These are phyloP conservation scores for Drosophila littoralis DNA, from an alignment of 1,140 invertebrate species.

Conservation along the genomic window DNA sequence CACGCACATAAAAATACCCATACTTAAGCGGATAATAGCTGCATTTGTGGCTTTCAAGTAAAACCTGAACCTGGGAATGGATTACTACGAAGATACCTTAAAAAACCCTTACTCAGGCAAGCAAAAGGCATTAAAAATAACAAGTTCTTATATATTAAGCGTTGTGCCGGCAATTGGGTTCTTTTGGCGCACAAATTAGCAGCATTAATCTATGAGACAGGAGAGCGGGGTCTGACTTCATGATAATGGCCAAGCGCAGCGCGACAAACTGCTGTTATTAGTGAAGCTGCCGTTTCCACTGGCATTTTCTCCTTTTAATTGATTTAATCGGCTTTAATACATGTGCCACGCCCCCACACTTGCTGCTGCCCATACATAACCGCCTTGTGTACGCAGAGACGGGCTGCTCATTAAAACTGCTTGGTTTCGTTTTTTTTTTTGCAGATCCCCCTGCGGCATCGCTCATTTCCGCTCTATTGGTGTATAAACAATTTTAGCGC, in stretches of 20 bases:
- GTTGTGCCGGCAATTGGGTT: conserved; percentile 40
- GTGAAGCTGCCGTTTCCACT: conserved; percentile 35
- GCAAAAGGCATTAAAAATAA: too few relatives aligned
- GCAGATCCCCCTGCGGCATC: conserved; percentile 11
- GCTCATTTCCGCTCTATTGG: conserved; percentile 75
- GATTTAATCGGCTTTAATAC: conserved; percentile 76
- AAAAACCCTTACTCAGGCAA: too few relatives aligned
- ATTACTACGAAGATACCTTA: too few relatives aligned
- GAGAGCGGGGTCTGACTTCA: background rate
- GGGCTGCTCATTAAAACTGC: conserved; percentile 67
- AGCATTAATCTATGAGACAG: conserved; percentile 48
- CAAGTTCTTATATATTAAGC: too few relatives aligned
- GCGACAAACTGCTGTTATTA: conserved; percentile 66
- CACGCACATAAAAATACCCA: background rate
- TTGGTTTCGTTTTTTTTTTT: conserved; percentile 40
- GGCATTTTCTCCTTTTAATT: conserved; percentile 76
- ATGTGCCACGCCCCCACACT: conserved; percentile 49
- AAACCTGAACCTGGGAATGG: background rate
- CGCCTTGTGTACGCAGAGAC: background rate
- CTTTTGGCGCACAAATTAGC: conserved; percentile 66
- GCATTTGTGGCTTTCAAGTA: conserved; percentile 1
- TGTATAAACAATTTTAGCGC: conserved; percentile 81
- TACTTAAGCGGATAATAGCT: conserved; percentile 2
- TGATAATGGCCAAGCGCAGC: conserved; percentile 65
- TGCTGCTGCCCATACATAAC: background rate